Evolutionary conservation across 2,113 vertebrate species (phyloP), one percentile per base, ranked within the genome.

Genomic region (Amia ocellicauda): DNA sequence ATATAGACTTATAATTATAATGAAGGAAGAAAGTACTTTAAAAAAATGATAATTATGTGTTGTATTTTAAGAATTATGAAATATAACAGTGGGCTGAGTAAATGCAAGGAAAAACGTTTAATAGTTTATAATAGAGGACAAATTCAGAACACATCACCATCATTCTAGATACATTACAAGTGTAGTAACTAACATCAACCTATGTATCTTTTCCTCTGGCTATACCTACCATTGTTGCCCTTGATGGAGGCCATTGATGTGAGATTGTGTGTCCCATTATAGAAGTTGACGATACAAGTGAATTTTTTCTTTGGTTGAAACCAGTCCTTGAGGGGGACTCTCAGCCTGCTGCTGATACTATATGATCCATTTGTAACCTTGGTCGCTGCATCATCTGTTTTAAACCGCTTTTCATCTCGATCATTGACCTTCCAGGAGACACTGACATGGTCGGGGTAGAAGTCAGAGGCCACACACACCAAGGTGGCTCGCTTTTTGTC

Each of bases 401-500:
- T 84, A 69, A 91, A 80, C 0, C 79, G 78, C 0, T 36, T 2
- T 0, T 45, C 60, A 0, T n/a, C 0, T 0, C 4, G 0, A 0
- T 1, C 77, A 0, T 85, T 78, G 24, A 85, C n/a, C 24, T 50
- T 0, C 95, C 94, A 98, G 36, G 0, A 31, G n/a, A 97, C 71
- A 0, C 10, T 45, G 68, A 95, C 71, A n/a, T 94, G 89, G 77
- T 97, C 91, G 0, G 96, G 96, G 74, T 85, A 96, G 86, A 97
- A 97, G 20, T 26, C 70, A 0, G 64, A 86, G 61, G 81, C 92
- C 74, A 93, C 74, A 62, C 95, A 98, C 1, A 98, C 86, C 4
- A 98, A 50, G 0, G 95, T 96, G 74, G 88, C 90, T 61, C 81
- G 81, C 11, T 27, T 20, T 17, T 82, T 85, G 7, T 70, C 7